Conservation (phyloP, 2,888 invertebrate species). For the Bellardia bayeri region DNA sequence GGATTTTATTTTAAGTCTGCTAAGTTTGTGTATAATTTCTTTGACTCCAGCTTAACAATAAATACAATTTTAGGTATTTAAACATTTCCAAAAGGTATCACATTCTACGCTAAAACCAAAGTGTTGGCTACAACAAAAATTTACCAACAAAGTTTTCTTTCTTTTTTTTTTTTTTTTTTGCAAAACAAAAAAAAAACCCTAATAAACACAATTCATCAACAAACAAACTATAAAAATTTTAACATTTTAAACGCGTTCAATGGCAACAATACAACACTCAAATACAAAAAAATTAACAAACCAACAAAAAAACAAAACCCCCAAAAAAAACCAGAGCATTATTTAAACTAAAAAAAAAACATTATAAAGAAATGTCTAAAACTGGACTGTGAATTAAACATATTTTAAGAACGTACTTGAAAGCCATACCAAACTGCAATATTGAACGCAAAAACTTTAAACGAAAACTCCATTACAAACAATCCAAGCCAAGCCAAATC, state of each 20-base stretch:
- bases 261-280: constrained; percentile 33
- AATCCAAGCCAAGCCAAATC: too few relatives aligned
- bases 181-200: constrained; percentile 11
- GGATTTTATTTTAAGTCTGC: too few relatives aligned
- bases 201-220: neutral
- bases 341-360: constrained; percentile 28
- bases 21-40: too few relatives aligned
- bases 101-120: constrained; percentile 71
- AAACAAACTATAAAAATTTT: constrained; percentile 56
- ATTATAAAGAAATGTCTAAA: constrained; percentile 52
- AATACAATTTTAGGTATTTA: constrained; percentile 30
- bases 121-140: constrained; percentile 65
- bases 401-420: constrained; percentile 59
- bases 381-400: constrained; percentile 67
- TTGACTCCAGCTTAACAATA: neutral
- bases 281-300: neutral
- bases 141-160: neutral
- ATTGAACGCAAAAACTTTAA: constrained; percentile 43
- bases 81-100: constrained; percentile 67
- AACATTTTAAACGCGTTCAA: constrained; percentile 68
- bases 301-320: constrained; percentile 15
- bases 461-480: too few relatives aligned
- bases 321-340: constrained; percentile 59
- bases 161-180: too few relatives aligned
- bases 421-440: constrained; percentile 59